Evolutionary conservation across 2,113 vertebrate genomes (phyloP), one percentile per base, ranked within the genome.

Genomic region (Anseranas semipalmata): DNA sequence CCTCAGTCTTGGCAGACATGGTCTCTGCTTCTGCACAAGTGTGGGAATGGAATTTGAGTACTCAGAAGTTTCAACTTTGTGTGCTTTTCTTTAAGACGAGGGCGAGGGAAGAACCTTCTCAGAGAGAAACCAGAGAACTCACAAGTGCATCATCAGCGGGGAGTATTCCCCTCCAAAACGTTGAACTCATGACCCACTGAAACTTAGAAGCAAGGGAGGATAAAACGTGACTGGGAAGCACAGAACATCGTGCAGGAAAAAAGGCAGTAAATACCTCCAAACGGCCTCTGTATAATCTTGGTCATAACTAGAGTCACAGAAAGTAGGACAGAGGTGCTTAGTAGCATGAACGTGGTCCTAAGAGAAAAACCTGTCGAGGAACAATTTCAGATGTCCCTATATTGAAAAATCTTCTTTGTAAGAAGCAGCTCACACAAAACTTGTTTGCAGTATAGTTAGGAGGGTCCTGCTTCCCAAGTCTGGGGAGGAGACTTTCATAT

Each of bases 41-140:
- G 90, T 95, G 90, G 96, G 95, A 96, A 96, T 87, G 94, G 94
- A 96, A 96, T 96, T 89, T 72, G 77, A 75, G 90, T 87, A 65
- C 50, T 66, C 73, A 15, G 53, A 60, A 87, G 45, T 62, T 62
- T 78, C 33, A 75, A 12, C 24, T 91, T 89, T 22, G 16, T 81
- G 46, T 37, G 80, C 77, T 96, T 85, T 91, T 78, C 84, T 78
- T 95, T 89, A 82, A 70, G 66, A 87, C 85, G 79, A 2, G 3
- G 41, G 53, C 14, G 21, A 67, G 15, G 65, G 75, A 65, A 90
- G 60, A 39, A 77, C 24, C 14, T 82, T 87, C 25, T 7, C 0
- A 12, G 67, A 89, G 33, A 52, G 56, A 84, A 94, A 87, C 28
- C 39, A 85, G 79, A 67, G 60, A 71, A 81, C 30, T 89, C 72